These are phyloP conservation scores for Falco punctatus DNA, from an alignment of 2,113 vertebrate species.

Conservation along the genomic window DNA sequence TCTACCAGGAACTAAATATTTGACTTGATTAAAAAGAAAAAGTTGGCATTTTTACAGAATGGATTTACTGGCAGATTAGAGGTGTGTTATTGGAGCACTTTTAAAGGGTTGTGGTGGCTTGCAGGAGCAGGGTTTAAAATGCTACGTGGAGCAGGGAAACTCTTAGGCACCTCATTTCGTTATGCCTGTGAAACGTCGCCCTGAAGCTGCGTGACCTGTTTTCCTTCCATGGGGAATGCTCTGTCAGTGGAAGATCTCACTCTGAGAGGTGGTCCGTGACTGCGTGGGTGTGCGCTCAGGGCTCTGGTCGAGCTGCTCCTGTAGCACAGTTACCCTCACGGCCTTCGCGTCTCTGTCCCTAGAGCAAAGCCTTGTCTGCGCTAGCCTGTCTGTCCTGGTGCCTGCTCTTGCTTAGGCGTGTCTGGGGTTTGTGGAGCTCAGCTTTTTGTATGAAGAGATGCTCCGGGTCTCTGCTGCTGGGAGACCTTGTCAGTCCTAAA, in stretches of 20 bases:
- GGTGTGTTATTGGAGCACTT: rapidly evolving
- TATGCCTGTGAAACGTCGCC: rapidly evolving
- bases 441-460: background rate
- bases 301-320: background rate
- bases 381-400: rapidly evolving
- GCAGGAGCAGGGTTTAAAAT: rapidly evolving
- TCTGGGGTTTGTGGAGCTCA: background rate
- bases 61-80: background rate
- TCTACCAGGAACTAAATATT: background rate
- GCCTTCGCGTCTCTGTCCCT: rapidly evolving
- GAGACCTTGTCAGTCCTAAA: background rate
- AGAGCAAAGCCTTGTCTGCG: background rate
- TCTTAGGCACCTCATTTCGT: background rate
- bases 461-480: background rate
- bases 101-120: rapidly evolving
- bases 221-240: background rate
- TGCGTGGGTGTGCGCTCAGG: background rate
- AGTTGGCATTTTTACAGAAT: background rate
- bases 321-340: rapidly evolving
- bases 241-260: rapidly evolving
- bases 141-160: rapidly evolving
- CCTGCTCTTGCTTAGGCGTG: background rate
- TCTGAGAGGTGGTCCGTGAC: background rate
- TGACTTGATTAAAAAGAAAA: background rate
- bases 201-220: background rate